Evolutionary conservation across 2,797 vertebrate species (phyloP), one percentile per base, ranked within the genome.

Genomic region (Crypturellus tataupa): DNA sequence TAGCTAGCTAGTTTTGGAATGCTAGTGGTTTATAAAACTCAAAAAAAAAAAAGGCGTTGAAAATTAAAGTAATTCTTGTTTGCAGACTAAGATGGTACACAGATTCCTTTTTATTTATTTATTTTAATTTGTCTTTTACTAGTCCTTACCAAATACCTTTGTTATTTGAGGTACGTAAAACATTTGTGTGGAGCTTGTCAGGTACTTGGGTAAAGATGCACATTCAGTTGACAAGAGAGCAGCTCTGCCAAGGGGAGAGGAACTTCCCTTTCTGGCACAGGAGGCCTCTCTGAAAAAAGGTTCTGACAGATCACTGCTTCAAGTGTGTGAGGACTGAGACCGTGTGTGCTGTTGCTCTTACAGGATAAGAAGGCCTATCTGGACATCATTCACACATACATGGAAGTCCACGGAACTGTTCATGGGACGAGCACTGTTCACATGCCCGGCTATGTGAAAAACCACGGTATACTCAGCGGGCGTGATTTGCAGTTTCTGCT

Each of bases 381-480:
- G 94, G 99, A 99, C 95, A 97, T 98, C 91, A 99, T 99, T 97
- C 99, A 99, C 97, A 98, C 98, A 19, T 99, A 99, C 80, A 99
- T 98, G 97, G 99, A 99, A 91, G 98, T 99, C 3, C 99, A 99
- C 6, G 99, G 98, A 44, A 99, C 99, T 3, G 99, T 99, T 65
- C 99, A 99, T 0, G 99, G 99, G 56, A 98, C 98, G 70, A 99
- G 99, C 97, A 99, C 99, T 0, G 97, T 98, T 88, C 98, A 99
- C 91, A 98, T 99, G 86, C 99, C 99, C 1, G 96, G 97, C 95
- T 99, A 99, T 3, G 99, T 99, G 7, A 99, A 98, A 97, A 99
- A 99, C 96, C 99, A 99, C 1, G 99, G 99, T 31, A 99, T 99
- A 92, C 98, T 99, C 96, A 99, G 99, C 5, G 99, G 99, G 44